Base-by-base conservation (phyloP, 2,113 vertebrate species). In the Thamnophis sirtalis region DNA sequence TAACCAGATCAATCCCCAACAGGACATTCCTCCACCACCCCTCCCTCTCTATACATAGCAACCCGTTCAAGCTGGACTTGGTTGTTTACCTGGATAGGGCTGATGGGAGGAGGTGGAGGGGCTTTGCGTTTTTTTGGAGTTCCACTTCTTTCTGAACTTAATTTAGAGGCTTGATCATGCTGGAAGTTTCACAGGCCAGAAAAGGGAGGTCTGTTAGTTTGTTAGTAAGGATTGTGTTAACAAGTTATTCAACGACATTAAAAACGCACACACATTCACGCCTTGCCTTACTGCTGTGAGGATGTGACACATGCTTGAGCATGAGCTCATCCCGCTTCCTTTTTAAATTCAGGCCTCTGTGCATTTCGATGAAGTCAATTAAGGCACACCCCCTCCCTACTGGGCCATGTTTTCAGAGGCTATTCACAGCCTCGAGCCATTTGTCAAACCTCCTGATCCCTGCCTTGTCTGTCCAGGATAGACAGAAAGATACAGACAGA, bases 41-140 rank as follows among this genome's bases (percentile, higher is more conserved):
- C 84, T 0, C 92, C 93, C 58, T 93, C 94, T 63, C 93, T 93
- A 94, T 84, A 90, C 85, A 94, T 68, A 63, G 80, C 68, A 54
- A 68, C 4, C 19, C 26, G 33, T 94, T 95, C 90, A 96, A 92
- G 94, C 93, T 10, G 51, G 73, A 60, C 96, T 94, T 95, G 24
- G 84, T 90, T 95, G 90, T 97, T 99, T 99, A 99, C 99, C 99
- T 99, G 99, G 94, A 97, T 94, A 97, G 98, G 98, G 97, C 98
- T 99, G 98, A 98, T 97, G 97, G 99, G 99, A 97, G 99, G 98
- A 97, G 99, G 99, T 97, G 99, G 98, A 97, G 99, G 99, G 97
- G 99, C 99, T 98, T 99, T 99, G 98, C 99, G 98, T 98, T 99
- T 99, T 99, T 99, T 99, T 97, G 99, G 98, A 97, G 99, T 99